Evolutionary conservation across 2,888 invertebrate species (phyloP).

Genomic region (Caenorhabditis drosophilae): DNA sequence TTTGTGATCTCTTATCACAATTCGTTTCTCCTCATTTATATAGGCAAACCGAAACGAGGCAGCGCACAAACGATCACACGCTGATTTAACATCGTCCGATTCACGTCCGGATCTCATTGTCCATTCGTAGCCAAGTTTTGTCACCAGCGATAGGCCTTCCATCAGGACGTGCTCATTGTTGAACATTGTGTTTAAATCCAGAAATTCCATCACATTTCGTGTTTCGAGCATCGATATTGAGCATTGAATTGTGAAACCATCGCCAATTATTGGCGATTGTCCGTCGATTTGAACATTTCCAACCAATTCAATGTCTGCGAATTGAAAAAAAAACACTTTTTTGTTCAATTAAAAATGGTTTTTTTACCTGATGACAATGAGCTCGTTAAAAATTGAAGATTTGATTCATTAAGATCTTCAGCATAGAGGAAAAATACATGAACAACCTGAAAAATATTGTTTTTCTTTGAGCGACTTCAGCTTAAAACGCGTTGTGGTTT

Average conservation of each 20-base stretch:
- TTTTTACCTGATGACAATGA: constrained; percentile 35
- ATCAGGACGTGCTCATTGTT: constrained; percentile 46
- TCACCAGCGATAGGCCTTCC: constrained; percentile 29
- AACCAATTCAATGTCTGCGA: constrained; percentile 41
- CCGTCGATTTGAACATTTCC: constrained; percentile 46
- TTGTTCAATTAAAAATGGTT: neutral
- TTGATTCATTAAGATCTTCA: constrained; percentile 38
- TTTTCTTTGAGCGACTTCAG: too few relatives aligned
- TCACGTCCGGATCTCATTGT: constrained; percentile 46
- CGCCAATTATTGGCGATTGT: constrained; percentile 17
- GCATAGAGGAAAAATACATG: constrained; percentile 41
- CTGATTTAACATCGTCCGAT: constrained; percentile 37
- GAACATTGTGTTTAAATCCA: constrained; percentile 50
- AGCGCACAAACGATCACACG: constrained; percentile 30
- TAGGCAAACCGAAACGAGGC: constrained; percentile 41
- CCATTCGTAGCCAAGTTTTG: constrained; percentile 40
- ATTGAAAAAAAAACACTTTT: neutral
- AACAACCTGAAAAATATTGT: constrained; percentile 12
- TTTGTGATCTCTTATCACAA: constrained; percentile 37
- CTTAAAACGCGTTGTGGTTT: too few relatives aligned
- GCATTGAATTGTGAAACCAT: constrained; percentile 28
- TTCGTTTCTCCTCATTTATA: constrained; percentile 39
- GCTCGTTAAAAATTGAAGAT: constrained; percentile 36
- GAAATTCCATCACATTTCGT: constrained; percentile 25
- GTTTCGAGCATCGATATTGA: constrained; percentile 25